Percentiles rank a stretch among this genome's conserved stretches.
phyloP scores from a whole-genome alignment of 2,113 vertebrate species.

The Fregetta grallaria region DNA sequence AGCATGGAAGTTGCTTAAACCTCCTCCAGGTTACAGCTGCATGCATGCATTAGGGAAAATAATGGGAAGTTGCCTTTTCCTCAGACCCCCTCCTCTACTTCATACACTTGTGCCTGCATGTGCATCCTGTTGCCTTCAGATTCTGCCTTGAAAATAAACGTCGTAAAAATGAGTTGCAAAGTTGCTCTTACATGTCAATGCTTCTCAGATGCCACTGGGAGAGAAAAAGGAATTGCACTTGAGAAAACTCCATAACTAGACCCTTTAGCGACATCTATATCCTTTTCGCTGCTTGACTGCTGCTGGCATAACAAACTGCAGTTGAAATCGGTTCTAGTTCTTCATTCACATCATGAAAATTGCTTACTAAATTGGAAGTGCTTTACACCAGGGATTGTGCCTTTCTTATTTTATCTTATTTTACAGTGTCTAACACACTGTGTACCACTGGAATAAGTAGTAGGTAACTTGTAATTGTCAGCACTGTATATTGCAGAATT shows the following conservation, averaged over 20 bases:
- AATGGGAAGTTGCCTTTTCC: not conserved
- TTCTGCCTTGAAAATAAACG: not conserved
- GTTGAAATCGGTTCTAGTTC: not conserved
- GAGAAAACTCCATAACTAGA: not conserved
- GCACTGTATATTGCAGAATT: not conserved
- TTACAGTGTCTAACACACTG: not conserved
- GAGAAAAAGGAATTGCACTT: not conserved
- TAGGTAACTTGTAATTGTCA: not conserved
- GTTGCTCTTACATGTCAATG: not conserved
- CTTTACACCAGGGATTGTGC: not conserved
- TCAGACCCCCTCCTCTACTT: not conserved
- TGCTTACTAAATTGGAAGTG: not conserved
- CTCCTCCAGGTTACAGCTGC: not conserved
- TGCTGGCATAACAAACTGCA: not conserved
- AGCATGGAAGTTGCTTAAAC: not conserved
- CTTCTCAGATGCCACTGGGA: not conserved
- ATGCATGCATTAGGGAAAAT: not conserved
- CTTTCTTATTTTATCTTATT: not conserved
- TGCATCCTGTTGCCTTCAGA: not conserved
- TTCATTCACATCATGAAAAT: not conserved
- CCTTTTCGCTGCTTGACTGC: not conserved
- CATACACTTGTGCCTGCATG: fast-evolving
- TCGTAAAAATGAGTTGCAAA: not conserved
- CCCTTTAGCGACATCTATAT: not conserved
- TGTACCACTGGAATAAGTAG: not conserved